phyloP scores from a whole-genome alignment of 2,888 invertebrate genomes.

The Cheilosia urbana region DNA sequence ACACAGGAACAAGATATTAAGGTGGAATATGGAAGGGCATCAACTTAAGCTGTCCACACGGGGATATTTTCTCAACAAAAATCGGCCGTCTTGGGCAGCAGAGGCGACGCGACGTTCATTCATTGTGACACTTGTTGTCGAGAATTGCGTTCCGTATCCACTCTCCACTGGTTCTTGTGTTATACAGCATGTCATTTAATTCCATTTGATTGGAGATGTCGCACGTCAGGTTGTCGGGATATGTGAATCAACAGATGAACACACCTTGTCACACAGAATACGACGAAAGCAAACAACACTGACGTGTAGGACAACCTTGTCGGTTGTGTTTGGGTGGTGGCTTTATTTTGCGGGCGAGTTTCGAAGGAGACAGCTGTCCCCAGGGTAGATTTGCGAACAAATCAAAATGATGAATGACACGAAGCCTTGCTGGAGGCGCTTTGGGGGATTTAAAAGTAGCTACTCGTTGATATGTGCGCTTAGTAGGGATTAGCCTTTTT shows the following conservation, averaged over 20 bases:
- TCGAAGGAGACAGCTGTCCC: conserved; percentile 35
- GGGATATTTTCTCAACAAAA: conserved; percentile 10
- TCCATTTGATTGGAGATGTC: conserved; percentile 65
- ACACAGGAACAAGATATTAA: neutral
- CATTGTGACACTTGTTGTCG: conserved; percentile 55
- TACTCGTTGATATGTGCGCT: conserved; percentile 51
- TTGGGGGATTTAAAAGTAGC: conserved; percentile 28
- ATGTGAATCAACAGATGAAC: conserved; percentile 67
- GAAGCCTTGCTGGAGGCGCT: conserved; percentile 49
- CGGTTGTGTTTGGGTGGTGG: conserved; percentile 20
- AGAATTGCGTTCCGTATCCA: neutral
- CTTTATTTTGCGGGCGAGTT: conserved; percentile 8
- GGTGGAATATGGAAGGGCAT: conserved; percentile 3
- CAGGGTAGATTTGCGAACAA: conserved; percentile 57
- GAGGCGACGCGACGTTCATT: conserved; percentile 25
- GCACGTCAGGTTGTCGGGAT: conserved; percentile 39
- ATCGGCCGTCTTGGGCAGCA: conserved; percentile 12
- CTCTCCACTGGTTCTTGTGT: conserved; percentile 1
- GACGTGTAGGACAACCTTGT: conserved; percentile 22
- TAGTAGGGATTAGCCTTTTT: conserved; percentile 37
- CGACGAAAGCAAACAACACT: neutral
- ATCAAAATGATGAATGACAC: conserved; percentile 63
- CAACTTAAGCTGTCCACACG: conserved; percentile 29
- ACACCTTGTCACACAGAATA: conserved; percentile 42
- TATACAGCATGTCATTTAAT: conserved; percentile 57